Evolutionary conservation across 2,797 vertebrate genomes (phyloP).

Genomic region (Poeciliopsis gracilis): DNA sequence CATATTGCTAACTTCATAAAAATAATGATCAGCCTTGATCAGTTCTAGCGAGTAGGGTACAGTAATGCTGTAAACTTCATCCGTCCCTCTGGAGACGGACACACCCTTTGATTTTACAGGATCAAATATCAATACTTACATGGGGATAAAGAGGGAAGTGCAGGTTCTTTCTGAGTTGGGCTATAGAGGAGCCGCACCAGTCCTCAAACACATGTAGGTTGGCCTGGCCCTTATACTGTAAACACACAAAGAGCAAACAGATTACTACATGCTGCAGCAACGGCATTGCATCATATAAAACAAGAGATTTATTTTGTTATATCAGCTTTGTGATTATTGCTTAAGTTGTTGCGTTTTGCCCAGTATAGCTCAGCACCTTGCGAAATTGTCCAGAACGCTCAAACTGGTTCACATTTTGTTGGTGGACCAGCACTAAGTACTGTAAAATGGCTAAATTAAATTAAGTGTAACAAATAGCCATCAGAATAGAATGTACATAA

Average conservation of each 20-base stretch:
- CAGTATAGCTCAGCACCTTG: background rate
- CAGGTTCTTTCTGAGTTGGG: constrained; percentile 92
- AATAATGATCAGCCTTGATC: background rate
- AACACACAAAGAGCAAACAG: constrained; percentile 51
- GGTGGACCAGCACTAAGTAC: background rate
- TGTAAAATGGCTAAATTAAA: background rate
- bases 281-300: constrained; percentile 12
- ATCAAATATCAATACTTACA: constrained; percentile 80
- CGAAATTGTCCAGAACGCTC: background rate
- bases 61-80: background rate
- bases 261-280: constrained; percentile 22
- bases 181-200: constrained; percentile 93
- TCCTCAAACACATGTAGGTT: constrained; percentile 98
- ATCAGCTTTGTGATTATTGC: background rate
- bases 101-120: no score
- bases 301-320: background rate
- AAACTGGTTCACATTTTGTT: background rate
- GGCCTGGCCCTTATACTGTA: constrained; percentile 92
- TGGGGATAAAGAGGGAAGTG: constrained; percentile 97
- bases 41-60: background rate
- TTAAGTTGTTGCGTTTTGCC: background rate
- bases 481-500: background rate
- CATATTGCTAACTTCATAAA: no score
- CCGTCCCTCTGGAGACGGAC: background rate
- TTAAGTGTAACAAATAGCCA: background rate